These are phyloP conservation scores for Centroberyx gerrardi DNA, from an alignment of 2,797 vertebrate genomes.

Conservation along the genomic window DNA sequence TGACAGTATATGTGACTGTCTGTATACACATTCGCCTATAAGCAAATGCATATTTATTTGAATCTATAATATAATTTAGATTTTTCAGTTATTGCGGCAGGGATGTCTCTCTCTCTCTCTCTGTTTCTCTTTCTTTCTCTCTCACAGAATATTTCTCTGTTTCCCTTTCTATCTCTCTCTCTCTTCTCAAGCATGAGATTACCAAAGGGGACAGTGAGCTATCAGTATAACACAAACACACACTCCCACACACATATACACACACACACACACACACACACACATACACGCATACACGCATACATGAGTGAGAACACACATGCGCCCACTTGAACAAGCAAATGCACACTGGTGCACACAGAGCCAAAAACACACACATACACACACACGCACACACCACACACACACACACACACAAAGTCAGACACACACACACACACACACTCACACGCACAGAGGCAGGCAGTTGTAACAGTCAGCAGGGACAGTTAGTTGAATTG, in stretches of 20 bases:
- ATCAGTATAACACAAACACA: slow-evolving; percentile 42
- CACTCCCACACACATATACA: slow-evolving; percentile 3
- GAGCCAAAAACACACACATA: not conserved
- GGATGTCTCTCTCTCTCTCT: slow-evolving; percentile 50
- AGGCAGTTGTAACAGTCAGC: slow-evolving; percentile 53
- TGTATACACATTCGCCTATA: slow-evolving; percentile 10
- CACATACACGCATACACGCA: slow-evolving; percentile 2
- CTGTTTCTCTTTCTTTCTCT: slow-evolving; percentile 53
- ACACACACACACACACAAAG: slow-evolving; percentile 2
- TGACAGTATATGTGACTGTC: slow-evolving; percentile 11
- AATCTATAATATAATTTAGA: slow-evolving; percentile 14
- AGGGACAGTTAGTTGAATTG: slow-evolving; percentile 69
- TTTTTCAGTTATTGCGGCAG: slow-evolving; percentile 37
- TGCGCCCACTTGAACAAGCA: slow-evolving; percentile 10
- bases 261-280: slow-evolving; percentile 6
- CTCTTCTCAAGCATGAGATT: slow-evolving; percentile 78
- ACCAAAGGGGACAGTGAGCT: slow-evolving; percentile 68
- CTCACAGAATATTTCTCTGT: slow-evolving; percentile 41
- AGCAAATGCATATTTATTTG: slow-evolving; percentile 55
- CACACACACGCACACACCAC: not conserved
- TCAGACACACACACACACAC: slow-evolving; percentile 20
- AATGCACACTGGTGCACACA: slow-evolving; percentile 27
- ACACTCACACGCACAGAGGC: slow-evolving; percentile 16
- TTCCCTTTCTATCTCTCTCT: slow-evolving; percentile 28
- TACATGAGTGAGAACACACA: not conserved